Evolutionary conservation across 2,113 vertebrate species (phyloP).

Genomic region (Lasiurus cinereus): DNA sequence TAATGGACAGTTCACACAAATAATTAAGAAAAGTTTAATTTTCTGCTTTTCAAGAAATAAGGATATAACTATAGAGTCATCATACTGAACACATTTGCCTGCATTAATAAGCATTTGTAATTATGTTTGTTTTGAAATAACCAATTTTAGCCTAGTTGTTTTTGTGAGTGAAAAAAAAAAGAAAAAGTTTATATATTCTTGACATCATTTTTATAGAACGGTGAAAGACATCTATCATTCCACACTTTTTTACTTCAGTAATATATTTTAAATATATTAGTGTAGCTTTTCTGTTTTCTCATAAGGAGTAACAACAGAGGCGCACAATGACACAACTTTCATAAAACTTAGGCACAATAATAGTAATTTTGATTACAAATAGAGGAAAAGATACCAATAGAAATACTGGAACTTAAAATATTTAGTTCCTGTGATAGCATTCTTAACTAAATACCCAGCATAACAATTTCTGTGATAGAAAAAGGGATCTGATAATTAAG

Average conservation of each 20-base stretch:
- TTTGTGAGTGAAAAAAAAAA: neutral
- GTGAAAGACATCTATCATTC: neutral
- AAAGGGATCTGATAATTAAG: neutral
- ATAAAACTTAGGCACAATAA: neutral
- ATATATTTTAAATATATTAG: conserved; percentile 16
- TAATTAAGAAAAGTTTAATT: conserved; percentile 26
- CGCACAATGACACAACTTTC: neutral
- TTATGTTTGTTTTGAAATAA: conserved; percentile 48
- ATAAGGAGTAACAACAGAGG: neutral
- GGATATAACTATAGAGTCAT: neutral
- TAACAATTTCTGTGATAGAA: conserved; percentile 3
- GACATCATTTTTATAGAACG: neutral
- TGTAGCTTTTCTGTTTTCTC: conserved; percentile 4
- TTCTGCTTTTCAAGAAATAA: neutral
- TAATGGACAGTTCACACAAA: neutral
- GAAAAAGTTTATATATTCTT: conserved; percentile 3
- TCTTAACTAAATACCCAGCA: neutral
- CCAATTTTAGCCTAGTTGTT: neutral
- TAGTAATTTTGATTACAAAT: conserved; percentile 23
- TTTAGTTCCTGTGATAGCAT: conserved; percentile 2
- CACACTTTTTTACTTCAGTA: neutral
- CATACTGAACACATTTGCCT: neutral
- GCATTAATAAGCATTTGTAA: conserved; percentile 36
- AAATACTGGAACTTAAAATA: conserved; percentile 6
- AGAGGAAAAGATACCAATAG: neutral